Base-by-base conservation (phyloP, 2,888 invertebrate genomes). In the Drosophila algonquin region DNA sequence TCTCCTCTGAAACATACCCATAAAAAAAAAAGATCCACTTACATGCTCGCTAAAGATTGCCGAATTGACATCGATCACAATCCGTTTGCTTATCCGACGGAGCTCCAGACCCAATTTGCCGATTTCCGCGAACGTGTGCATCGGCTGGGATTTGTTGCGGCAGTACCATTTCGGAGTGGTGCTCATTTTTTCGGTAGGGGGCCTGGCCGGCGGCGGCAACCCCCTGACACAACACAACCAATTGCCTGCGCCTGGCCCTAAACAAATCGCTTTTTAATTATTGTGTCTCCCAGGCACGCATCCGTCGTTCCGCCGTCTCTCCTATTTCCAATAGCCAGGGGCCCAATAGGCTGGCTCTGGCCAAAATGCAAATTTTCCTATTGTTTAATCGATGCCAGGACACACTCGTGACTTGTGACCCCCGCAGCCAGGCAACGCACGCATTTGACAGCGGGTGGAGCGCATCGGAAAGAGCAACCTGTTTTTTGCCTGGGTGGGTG, bases 31-130 rank as follows among this genome's bases (percentile, higher is more conserved):
- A 0, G 1, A 8, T 16, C 12, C 14, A 87, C 91, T 89, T 73
- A 92, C 92, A 83, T 91, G 90, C 58, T 90, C 91, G 77, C 90
- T 91, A 21, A 90, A 89, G 45, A 92, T 90, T 70, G 91, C 86
- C 59, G 91, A 89, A 73, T 91, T 92, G 40, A 92, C 91, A 85
- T 91, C 90, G 63, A 91, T 91, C 57, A 91, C 89, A 70, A 91
- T 91, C 35, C 90, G 87, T 70, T 91, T 92, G 18, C 91, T 90
- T 56, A 92, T 86, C 60, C 90, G 83, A 12, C 91, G 87, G 69
- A 92, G 74, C 58, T 92, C 91, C 65, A 90, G 77, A 69, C 91
- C 90, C 63, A 92, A 76, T 70, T 90, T 90, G 57, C 81, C 86
- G 46, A 91, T 90, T 82, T 90, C 90, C 63, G 82, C 81, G 81